Base-by-base conservation (phyloP, 2,888 invertebrate species). In the Drosophila rellima region DNA sequence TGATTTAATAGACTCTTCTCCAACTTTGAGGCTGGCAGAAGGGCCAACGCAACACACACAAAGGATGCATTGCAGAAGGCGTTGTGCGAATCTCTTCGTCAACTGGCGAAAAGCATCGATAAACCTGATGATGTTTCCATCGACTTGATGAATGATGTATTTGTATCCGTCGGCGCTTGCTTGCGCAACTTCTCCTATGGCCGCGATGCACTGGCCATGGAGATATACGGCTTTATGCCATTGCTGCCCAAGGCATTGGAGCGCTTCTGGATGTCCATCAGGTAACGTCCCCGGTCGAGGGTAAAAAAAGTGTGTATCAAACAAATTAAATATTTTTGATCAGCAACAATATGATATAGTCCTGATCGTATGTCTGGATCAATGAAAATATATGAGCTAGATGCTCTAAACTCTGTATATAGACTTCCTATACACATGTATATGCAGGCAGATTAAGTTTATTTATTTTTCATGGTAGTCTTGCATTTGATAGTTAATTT, bases 121-220 rank as follows among this genome's bases (percentile, higher is more conserved):
- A 10, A n/a, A 2, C 11, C 3, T 4, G n/a, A 0, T 5, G 15
- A 0, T 0, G 18, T 23, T 0, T 0, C n/a, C 7, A 40, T 35
- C 1, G 89, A 89, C 45, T 66, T 64, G 8, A 47, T 82, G 31
- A 92, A 92, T 55, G 59, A 78, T 26, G 65, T 79, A 0, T 76
- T 91, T 6, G 85, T 85, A 10, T 92, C 92, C 0, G 29, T 92
- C 2, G 68, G 79, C 11, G 90, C 86, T 0, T 92, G 92, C 33
- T 83, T 92, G 66, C 91, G 93, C 8, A 92, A 93, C 68, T 93
- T 93, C 39, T 61, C 82, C 2, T 84, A 80, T 47, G 92, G 91
- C 2, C 72, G 89, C 0, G 80, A 82, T 44, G 90, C 91, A 0
- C 70, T 93, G 5, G 76, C 79, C 37, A 42, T 68, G 13, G 79